phyloP scores from a whole-genome alignment of 2,888 invertebrate species.

The Xanthia togata region DNA sequence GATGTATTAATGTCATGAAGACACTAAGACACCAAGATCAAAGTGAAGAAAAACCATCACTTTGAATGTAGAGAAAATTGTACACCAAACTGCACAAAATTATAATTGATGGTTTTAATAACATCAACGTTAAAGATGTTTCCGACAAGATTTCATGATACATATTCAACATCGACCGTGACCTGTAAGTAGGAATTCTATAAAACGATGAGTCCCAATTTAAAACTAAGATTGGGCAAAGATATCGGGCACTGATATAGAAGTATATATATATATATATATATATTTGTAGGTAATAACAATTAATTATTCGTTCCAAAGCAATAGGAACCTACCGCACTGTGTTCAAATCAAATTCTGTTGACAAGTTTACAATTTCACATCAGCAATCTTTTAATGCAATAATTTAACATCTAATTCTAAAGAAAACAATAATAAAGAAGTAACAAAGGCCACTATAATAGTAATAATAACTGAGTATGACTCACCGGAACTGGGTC shows the following conservation, averaged over 20 bases:
- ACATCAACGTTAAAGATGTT: not conserved
- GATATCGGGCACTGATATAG: not conserved
- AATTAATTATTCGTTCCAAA: not conserved
- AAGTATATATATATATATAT: no score
- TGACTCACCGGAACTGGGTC: constrained; percentile 96
- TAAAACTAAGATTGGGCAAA: not conserved
- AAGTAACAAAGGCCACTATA: no score
- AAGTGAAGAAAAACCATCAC: no score
- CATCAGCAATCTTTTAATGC: not conserved
- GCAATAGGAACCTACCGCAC: no score
- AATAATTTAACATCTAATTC: not conserved
- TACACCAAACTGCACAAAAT: no score
- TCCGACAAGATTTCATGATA: not conserved
- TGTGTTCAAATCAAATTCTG: no score
- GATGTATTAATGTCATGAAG: no score
- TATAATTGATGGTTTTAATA: no score
- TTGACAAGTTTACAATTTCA: not conserved
- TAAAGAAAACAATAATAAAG: not conserved
- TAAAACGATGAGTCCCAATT: not conserved
- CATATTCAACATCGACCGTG: not conserved
- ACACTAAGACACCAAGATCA: no score
- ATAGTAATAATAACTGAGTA: not conserved
- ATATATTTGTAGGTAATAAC: no score
- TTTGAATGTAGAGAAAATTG: not conserved
- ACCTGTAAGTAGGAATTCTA: no score